Evolutionary conservation across 2,888 invertebrate genomes (phyloP).

Genomic region (Oscheius sp.): DNA sequence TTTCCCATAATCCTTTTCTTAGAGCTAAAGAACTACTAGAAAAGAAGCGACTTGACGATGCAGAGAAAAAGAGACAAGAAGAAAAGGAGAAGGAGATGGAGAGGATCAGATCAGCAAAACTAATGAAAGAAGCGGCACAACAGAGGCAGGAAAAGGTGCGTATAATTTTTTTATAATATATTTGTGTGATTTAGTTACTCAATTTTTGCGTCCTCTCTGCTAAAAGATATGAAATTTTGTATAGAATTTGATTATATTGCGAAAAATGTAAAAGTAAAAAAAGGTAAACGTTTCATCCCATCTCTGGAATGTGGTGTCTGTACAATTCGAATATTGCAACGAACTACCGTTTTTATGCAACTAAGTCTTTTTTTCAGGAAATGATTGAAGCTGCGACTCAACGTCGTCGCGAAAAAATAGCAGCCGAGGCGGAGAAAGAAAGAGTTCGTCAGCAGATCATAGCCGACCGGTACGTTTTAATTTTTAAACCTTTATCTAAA

Average conservation of each 20-base stretch:
- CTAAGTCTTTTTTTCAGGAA: constrained; percentile 6
- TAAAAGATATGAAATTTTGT: no score
- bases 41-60: constrained; percentile 39
- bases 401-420: constrained; percentile 45
- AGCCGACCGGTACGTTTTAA: constrained; percentile 47
- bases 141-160: constrained; percentile 43
- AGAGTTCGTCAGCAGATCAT: constrained; percentile 46
- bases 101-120: constrained; percentile 31
- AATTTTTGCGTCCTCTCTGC: no score
- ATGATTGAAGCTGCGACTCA: constrained; percentile 47
- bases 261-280: no score
- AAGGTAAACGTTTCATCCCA: no score
- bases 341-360: no score
- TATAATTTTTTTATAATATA: background rate
- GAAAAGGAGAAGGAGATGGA: constrained; percentile 38
- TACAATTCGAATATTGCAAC: no score
- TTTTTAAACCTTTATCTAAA: background rate
- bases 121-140: constrained; percentile 35
- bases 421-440: constrained; percentile 43
- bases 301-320: no score
- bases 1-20: background rate
- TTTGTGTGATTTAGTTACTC: background rate
- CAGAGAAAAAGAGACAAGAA: constrained; percentile 38
- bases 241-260: no score
- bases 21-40: constrained; percentile 48